Conservation (phyloP, 2,797 vertebrate genomes). For the Typhlichthys eigenmanni region DNA sequence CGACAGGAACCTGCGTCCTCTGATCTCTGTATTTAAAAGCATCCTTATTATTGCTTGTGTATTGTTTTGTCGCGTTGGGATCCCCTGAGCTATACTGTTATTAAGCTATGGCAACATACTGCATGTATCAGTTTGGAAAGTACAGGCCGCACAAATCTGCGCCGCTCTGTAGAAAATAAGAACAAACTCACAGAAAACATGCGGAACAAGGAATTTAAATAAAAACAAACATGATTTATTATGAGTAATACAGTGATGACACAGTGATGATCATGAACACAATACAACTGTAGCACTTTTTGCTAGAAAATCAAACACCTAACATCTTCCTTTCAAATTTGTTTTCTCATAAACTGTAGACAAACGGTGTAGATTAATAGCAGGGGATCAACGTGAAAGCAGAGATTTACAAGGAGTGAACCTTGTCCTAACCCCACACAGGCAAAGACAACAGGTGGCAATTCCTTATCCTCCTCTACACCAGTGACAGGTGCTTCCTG, state of each 20-base stretch:
- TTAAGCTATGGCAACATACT: conserved; percentile 43
- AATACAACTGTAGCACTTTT: background rate
- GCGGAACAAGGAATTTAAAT: too few relatives aligned
- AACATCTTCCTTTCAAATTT: background rate
- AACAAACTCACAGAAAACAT: too few relatives aligned
- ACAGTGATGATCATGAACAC: too few relatives aligned
- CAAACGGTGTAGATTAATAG: background rate
- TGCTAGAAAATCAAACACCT: conserved; percentile 4
- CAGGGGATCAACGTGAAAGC: conserved; percentile 2
- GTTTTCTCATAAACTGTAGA: too few relatives aligned
- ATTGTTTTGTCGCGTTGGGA: conserved; percentile 56
- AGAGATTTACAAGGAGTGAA: conserved; percentile 44
- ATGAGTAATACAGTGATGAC: too few relatives aligned
- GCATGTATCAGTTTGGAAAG: background rate
- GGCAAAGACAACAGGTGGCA: conserved; percentile 62
- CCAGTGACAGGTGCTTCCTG: conserved; percentile 72
- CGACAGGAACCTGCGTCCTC: conserved; percentile 61
- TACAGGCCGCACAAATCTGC: background rate
- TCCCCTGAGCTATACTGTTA: conserved; percentile 53
- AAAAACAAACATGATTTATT: too few relatives aligned
- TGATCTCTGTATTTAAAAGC: conserved; percentile 67
- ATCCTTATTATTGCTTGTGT: conserved; percentile 58
- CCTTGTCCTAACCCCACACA: conserved; percentile 43
- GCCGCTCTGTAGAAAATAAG: background rate
- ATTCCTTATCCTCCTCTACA: conserved; percentile 39